Base-by-base conservation (phyloP, 2,888 invertebrate species). In the Xanthorhoe spadicearia region DNA sequence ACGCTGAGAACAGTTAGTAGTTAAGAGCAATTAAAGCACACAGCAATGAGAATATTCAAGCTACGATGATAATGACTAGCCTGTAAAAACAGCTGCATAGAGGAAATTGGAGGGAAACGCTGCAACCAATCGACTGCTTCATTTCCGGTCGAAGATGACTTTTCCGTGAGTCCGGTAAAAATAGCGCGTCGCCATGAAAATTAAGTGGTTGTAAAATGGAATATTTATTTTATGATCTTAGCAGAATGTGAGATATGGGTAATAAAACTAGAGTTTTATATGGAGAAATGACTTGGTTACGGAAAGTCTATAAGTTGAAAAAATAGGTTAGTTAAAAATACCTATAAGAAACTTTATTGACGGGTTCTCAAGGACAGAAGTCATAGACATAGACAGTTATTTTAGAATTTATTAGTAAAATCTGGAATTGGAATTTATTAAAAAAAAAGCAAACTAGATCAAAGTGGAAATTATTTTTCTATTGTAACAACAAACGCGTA, bases 111-210 rank as follows among this genome's bases (percentile, higher is more conserved):
- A 51, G 43, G 61, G 48, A 69, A 77, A 74, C 71, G 64, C 70
- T 63, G 69, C 66, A 71, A 69, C 55, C 69, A 65, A 60, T 61
- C 71, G 66, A 54, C 70, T 57, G 56, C 58, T 77, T 78, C 63
- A 82, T 81, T 81, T 82, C 82, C 82, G 73, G 76, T 68, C 71
- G 73, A 77, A 78, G 74, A 82, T 81, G 67, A 68, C 69, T 69
- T 71, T 55, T 55, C 68, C 64, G 67, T 62, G 46, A 65, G 56
- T 56, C 53, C 57, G 51, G 57, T 55, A 64, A 68, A 65, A 70
- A 63, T 74, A 69, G 58, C 63, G 48, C 38, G 52, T 61, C 59
- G 55, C 46, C 50, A 67, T 62, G 52, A 62, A 63, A 69, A 68
- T 53, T 52, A 57, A 68, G 57, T 60, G 60, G 59, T 35, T 56